Base-by-base conservation (phyloP, 2,797 vertebrate species). In the Iguana delicatissima region DNA sequence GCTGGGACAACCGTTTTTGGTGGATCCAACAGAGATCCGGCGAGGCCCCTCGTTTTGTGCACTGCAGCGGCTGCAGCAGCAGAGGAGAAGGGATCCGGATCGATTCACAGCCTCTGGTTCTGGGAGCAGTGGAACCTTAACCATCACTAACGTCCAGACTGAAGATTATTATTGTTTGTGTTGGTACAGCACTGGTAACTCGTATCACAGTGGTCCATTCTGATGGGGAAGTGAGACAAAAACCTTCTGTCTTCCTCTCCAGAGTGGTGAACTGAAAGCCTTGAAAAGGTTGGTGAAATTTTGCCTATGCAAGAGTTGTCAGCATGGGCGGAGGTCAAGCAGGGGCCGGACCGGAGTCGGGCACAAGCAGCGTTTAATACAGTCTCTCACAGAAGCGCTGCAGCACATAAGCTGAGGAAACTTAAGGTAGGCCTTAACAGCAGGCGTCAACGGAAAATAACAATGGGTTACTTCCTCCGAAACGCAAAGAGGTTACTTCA, bases 1-100 rank as follows among this genome's bases (percentile, higher is more conserved):
- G 16, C 9, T 0, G 6, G 7, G 4, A 0, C 7, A 42, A 4
- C 46, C 3, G 6, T 24, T 12, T 80, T 1, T 0, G 0, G 2
- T 87, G 86, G 86, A 0, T 69, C 38, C 86, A 69, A 13, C 72
- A 84, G 72, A 84, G 22, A 76, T 0, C 42, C 50, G 81, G 81
- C 1, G 1, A 67, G 1, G 12, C 0, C 0, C 81, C 88, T 35
- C 81, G 7, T 0, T 77, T 1, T 77, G 42, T 89, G 6, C 72
- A 64, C 1, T 79, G 22, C 46, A 0, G 6, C 1, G 13, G 29
- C 0, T 12, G 20, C 0, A 85, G 46, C 8, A 55, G 14, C 46
- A 89, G 84, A 9, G 35, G 26, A 50, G 22, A 29, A 3, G 87
- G 79, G 35, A 73, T 87, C 26, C 42, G 0, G 3, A 87, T 62